phyloP scores from a whole-genome alignment of 2,888 invertebrate species.

The Brachycybe producta region DNA sequence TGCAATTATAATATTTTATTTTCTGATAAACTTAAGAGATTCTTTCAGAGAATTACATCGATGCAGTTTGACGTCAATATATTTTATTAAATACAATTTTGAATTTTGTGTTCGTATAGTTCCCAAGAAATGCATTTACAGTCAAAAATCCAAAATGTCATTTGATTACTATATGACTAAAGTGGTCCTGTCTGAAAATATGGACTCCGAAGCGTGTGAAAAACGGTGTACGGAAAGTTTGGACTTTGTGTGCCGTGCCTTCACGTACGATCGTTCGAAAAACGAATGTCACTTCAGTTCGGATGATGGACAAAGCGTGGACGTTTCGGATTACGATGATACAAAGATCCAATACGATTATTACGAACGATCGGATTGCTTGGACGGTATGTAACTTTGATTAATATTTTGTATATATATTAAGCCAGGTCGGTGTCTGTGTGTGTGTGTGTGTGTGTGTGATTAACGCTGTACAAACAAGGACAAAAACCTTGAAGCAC shows the following conservation, averaged over 20 bases:
- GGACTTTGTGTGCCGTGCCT: slow-evolving; percentile 15
- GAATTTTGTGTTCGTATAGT: too few species aligned
- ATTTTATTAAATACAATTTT: too few species aligned
- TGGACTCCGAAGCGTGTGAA: slow-evolving; percentile 1
- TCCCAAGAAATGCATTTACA: slow-evolving; percentile 8
- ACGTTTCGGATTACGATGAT: not conserved
- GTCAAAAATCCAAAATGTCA: slow-evolving; percentile 4
- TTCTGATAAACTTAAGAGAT: too few species aligned
- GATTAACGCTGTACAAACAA: too few species aligned
- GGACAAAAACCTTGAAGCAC: too few species aligned
- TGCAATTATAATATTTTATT: too few species aligned
- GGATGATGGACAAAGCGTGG: slow-evolving; percentile 15
- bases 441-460: too few species aligned
- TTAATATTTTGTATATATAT: not conserved
- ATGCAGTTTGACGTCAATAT: too few species aligned
- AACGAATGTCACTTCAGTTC: slow-evolving; percentile 14
- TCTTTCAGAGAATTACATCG: too few species aligned
- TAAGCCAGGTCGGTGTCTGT: not conserved
- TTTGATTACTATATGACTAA: slow-evolving; percentile 3
- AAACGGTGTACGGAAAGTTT: slow-evolving; percentile 3
- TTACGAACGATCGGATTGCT: slow-evolving; percentile 15
- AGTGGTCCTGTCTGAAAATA: not conserved
- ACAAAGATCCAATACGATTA: slow-evolving; percentile 6
- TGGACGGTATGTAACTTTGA: slow-evolving; percentile 14
- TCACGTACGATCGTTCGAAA: slow-evolving; percentile 3